Evolutionary conservation across 2,797 vertebrate genomes (phyloP).

Genomic region (Pangasius larnaudii): DNA sequence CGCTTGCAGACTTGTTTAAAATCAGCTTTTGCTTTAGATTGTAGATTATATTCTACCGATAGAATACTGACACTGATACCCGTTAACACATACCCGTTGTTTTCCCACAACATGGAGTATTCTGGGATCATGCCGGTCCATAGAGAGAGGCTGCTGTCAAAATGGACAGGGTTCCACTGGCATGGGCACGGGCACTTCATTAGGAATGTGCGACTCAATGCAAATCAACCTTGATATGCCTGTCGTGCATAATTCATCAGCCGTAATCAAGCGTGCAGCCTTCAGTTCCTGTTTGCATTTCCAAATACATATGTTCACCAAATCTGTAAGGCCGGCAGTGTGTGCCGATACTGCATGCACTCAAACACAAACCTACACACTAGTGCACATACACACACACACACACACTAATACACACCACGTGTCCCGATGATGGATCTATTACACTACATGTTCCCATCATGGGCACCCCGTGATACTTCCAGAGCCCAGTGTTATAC

Average conservation of each 20-base stretch:
- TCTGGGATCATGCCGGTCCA: slow-evolving; percentile 7
- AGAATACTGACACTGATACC: background rate
- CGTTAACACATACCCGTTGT: slow-evolving; percentile 22
- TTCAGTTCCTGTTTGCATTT: slow-evolving; percentile 62
- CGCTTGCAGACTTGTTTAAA: slow-evolving; percentile 11
- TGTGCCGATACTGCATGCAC: background rate
- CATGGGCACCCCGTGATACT: slow-evolving; percentile 33
- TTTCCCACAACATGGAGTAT: slow-evolving; percentile 22
- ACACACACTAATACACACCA: slow-evolving; percentile 64
- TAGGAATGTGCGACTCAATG: slow-evolving; percentile 48
- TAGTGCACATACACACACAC: slow-evolving; percentile 63
- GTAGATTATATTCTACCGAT: background rate
- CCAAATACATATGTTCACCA: slow-evolving; percentile 73
- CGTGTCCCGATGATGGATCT: slow-evolving; percentile 46
- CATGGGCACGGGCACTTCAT: slow-evolving; percentile 26
- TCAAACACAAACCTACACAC: slow-evolving; percentile 50
- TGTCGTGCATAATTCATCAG: slow-evolving; percentile 66
- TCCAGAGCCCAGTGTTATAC: slow-evolving; percentile 33
- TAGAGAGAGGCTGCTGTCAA: slow-evolving; percentile 5
- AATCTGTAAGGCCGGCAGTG: slow-evolving; percentile 41
- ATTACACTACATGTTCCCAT: slow-evolving; percentile 55
- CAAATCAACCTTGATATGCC: slow-evolving; percentile 62
- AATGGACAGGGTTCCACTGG: slow-evolving; percentile 49
- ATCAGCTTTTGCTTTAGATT: background rate
- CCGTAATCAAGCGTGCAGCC: slow-evolving; percentile 67